Percentiles rank a stretch among this genome's conserved stretches.
These are phyloP conservation scores for Barnardius zonarius DNA, from an alignment of 2,113 vertebrate species.

Conservation along the genomic window DNA sequence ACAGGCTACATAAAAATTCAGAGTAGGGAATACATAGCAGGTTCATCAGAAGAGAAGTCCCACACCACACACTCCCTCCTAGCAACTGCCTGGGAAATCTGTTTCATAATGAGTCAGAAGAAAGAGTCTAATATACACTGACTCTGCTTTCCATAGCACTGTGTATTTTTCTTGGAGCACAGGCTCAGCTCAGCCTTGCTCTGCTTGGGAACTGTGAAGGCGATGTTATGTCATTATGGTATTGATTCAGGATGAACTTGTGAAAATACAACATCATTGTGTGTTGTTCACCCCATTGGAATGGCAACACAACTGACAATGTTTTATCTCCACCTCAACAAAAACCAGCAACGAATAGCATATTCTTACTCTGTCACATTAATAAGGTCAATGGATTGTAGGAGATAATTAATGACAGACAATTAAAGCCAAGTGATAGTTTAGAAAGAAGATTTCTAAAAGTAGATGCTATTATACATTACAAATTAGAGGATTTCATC, in stretches of 20 bases:
- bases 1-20: background rate
- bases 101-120: background rate
- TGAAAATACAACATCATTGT: background rate
- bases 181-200: background rate
- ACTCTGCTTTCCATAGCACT: background rate
- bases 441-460: background rate
- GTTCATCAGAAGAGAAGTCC: background rate
- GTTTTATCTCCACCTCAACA: background rate
- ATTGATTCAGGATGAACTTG: background rate
- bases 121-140: background rate
- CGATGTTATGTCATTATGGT: background rate
- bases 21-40: background rate
- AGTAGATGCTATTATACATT: background rate
- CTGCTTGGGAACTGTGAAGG: background rate
- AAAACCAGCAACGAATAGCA: background rate
- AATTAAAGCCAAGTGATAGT: background rate
- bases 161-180: background rate
- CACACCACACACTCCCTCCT: background rate
- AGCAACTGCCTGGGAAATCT: background rate
- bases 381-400: background rate
- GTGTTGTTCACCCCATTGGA: background rate
- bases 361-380: background rate
- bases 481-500: background rate
- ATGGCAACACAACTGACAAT: background rate
- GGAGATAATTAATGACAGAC: background rate